A percentile compares a stretch with the other conserved stretches of the same genome.
These are phyloP conservation scores for Rhabdornis inornatus DNA, from an alignment of 2,113 vertebrate species.

Conservation along the genomic window DNA sequence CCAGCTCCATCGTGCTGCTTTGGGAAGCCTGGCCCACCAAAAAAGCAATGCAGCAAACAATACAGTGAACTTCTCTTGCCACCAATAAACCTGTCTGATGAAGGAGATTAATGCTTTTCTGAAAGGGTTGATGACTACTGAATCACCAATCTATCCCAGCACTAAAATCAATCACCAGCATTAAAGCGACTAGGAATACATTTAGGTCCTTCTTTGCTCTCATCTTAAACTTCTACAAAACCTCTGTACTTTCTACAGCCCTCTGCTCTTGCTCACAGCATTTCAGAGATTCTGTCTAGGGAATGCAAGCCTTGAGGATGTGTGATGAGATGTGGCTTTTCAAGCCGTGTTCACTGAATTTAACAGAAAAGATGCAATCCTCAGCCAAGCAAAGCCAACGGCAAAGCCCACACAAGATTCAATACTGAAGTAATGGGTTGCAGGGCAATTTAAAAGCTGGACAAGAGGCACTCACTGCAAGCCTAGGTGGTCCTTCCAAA, in stretches of 20 bases:
- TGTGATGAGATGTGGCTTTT: not conserved
- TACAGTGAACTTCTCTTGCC: conserved; percentile 59
- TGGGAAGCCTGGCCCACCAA: not conserved
- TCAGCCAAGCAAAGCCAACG: not conserved
- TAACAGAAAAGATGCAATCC: not conserved
- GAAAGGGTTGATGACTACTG: conserved; percentile 40
- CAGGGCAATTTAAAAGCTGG: not conserved
- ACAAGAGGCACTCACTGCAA: not conserved
- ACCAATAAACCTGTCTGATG: conserved; percentile 61
- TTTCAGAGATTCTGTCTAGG: not conserved
- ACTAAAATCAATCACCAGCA: conserved; percentile 36
- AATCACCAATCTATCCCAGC: conserved; percentile 18
- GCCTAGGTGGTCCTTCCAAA: not conserved
- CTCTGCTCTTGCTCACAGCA: not conserved
- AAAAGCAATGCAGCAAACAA: conserved; percentile 14
- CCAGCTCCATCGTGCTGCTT: not conserved
- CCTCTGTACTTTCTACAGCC: not conserved
- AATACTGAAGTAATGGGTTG: not conserved
- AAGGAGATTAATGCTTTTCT: conserved; percentile 51
- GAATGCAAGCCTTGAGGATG: not conserved
- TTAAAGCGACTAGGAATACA: not conserved
- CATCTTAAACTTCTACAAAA: not conserved
- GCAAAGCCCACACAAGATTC: not conserved
- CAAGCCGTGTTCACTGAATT: not conserved
- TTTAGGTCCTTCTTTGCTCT: not conserved